Conservation (phyloP, 1,140 invertebrate species). For the Drosophila suzukii region DNA sequence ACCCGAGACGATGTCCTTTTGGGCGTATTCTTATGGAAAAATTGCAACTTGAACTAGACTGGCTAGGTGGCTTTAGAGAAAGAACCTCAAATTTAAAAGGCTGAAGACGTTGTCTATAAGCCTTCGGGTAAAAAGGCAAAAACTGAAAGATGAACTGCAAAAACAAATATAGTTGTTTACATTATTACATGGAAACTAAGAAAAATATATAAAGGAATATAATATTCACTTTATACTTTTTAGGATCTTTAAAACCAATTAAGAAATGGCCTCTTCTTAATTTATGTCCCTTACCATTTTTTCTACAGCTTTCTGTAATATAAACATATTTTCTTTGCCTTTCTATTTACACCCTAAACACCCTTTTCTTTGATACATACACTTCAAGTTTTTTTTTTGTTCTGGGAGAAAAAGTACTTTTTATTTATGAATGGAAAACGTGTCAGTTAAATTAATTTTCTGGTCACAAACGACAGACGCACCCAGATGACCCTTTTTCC, state of each 20-base stretch:
- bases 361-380: background rate
- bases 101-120: background rate
- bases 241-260: too few species aligned
- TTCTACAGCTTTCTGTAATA: background rate
- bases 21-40: slow-evolving; percentile 55
- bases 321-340: background rate
- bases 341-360: background rate
- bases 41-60: slow-evolving; percentile 46
- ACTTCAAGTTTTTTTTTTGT: slow-evolving; percentile 24
- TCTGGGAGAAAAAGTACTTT: slow-evolving; percentile 29
- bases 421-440: slow-evolving; percentile 49
- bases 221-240: too few species aligned
- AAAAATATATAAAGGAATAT: too few species aligned
- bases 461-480: slow-evolving; percentile 41
- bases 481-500: slow-evolving; percentile 39
- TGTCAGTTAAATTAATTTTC: slow-evolving; percentile 61
- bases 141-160: too few species aligned
- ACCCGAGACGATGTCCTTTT: slow-evolving; percentile 50
- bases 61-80: background rate
- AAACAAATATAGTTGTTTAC: too few species aligned
- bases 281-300: too few species aligned
- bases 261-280: too few species aligned
- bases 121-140: too few species aligned
- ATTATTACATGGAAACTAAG: too few species aligned
- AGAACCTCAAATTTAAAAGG: slow-evolving; percentile 10